These are phyloP conservation scores for Ochropleura plecta DNA, from an alignment of 2,888 invertebrate species.

Conservation along the genomic window DNA sequence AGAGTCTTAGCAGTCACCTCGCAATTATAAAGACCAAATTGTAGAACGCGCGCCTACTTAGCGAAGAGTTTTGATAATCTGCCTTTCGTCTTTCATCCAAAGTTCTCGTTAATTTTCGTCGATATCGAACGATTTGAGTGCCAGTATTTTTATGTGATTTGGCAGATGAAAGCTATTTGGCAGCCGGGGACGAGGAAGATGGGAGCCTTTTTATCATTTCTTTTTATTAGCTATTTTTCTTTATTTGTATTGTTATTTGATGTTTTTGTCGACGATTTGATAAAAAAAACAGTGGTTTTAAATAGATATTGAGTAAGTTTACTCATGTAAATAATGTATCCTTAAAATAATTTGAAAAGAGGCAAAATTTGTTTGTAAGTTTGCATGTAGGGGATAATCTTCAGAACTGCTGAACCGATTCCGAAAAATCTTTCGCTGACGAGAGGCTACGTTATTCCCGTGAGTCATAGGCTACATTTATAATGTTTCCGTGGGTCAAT, in stretches of 20 bases:
- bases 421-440: no score
- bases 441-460: no score
- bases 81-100: slow-evolving; percentile 72
- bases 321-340: background rate
- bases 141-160: slow-evolving; percentile 35
- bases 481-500: no score
- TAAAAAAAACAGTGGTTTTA: background rate
- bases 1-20: slow-evolving; percentile 88
- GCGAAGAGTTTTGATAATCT: slow-evolving; percentile 83
- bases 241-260: background rate
- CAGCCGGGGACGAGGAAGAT: background rate
- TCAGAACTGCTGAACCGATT: no score
- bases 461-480: no score
- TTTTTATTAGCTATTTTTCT: background rate
- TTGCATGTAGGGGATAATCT: no score
- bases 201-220: background rate
- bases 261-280: background rate
- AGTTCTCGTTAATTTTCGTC: slow-evolving; percentile 51
- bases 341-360: no score
- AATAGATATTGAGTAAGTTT: background rate
- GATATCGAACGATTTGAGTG: slow-evolving; percentile 36
- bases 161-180: slow-evolving; percentile 44
- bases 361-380: no score
- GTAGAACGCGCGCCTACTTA: slow-evolving; percentile 66
- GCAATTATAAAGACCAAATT: slow-evolving; percentile 87